These are phyloP conservation scores for Metopolophium dirhodum DNA, from an alignment of 1,140 invertebrate genomes.

Conservation along the genomic window DNA sequence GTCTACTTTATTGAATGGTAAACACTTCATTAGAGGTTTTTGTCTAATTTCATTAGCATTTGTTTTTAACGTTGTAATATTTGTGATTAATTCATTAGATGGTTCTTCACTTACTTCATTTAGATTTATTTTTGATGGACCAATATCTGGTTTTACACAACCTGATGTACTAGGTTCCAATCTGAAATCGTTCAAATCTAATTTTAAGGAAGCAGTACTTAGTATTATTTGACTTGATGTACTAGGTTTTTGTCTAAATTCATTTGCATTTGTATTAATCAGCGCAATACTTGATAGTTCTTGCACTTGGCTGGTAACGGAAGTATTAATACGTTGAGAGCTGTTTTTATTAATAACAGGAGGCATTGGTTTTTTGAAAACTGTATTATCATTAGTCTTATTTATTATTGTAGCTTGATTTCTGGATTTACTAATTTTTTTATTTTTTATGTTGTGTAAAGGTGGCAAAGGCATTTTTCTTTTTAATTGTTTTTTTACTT, in stretches of 20 bases:
- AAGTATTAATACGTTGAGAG: background rate
- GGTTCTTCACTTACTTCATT: background rate
- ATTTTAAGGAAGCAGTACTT: background rate
- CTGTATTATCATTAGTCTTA: background rate
- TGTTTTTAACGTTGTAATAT: background rate
- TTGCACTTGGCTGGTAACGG: background rate
- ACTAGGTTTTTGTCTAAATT: background rate
- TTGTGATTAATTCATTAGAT: background rate
- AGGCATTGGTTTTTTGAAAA: background rate
- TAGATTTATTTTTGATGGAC: background rate
- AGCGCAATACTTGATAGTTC: background rate
- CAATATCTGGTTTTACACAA: background rate
- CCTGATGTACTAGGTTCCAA: background rate
- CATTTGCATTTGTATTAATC: background rate
- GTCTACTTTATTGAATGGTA: background rate
- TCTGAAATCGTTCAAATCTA: background rate
- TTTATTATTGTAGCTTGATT: background rate
- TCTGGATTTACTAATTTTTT: background rate
- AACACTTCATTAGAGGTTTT: slow-evolving; percentile 37
- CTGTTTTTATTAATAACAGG: background rate
- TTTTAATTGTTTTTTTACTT: background rate
- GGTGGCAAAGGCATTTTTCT: slow-evolving; percentile 21
- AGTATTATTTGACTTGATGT: background rate
- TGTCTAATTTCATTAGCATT: background rate
- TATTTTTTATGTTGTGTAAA: background rate